These are phyloP conservation scores for Cerastis leucographa DNA, from an alignment of 2,888 invertebrate species.

Conservation along the genomic window DNA sequence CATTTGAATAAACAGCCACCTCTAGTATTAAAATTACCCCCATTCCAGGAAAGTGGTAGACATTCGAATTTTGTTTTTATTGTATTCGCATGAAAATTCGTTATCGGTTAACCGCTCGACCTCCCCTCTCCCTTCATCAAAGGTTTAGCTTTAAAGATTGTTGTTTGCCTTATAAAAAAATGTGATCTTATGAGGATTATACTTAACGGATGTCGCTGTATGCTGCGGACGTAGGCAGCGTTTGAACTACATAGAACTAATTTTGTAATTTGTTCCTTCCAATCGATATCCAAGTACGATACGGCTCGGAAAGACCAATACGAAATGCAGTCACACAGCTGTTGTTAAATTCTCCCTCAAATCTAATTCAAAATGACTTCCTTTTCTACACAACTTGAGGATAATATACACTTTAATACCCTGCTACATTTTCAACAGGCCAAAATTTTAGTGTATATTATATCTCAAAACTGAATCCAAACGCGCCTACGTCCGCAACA, in stretches of 20 bases:
- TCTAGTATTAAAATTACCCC: slow-evolving; percentile 81
- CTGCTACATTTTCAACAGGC: slow-evolving; percentile 46
- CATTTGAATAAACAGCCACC: slow-evolving; percentile 70
- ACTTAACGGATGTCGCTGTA: slow-evolving; percentile 84
- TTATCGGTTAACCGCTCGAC: slow-evolving; percentile 82
- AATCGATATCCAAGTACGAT: not conserved
- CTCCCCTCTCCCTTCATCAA: slow-evolving; percentile 80
- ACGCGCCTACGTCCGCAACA: slow-evolving; percentile 75
- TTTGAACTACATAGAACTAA: slow-evolving; percentile 25
- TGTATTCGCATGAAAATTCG: slow-evolving; percentile 73
- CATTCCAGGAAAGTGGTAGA: slow-evolving; percentile 78
- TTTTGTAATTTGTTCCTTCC: slow-evolving; percentile 13
- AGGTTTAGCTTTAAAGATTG: slow-evolving; percentile 90
- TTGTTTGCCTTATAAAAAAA: slow-evolving; percentile 90
- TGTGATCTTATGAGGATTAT: slow-evolving; percentile 90
- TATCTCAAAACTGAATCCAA: slow-evolving; percentile 32
- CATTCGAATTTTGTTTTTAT: slow-evolving; percentile 65
- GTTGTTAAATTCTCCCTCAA: not conserved
- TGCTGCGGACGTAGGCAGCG: slow-evolving; percentile 75
- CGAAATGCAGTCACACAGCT: not conserved
- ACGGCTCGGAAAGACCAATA: slow-evolving; percentile 35
- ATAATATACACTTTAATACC: slow-evolving; percentile 39
- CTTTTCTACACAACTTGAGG: slow-evolving; percentile 7
- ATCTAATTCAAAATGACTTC: not conserved
- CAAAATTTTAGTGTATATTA: slow-evolving; percentile 41